A percentile compares a stretch with the other conserved stretches of the same genome.
phyloP scores from a whole-genome alignment of 2,888 invertebrate genomes.

The Xanthia togata region DNA sequence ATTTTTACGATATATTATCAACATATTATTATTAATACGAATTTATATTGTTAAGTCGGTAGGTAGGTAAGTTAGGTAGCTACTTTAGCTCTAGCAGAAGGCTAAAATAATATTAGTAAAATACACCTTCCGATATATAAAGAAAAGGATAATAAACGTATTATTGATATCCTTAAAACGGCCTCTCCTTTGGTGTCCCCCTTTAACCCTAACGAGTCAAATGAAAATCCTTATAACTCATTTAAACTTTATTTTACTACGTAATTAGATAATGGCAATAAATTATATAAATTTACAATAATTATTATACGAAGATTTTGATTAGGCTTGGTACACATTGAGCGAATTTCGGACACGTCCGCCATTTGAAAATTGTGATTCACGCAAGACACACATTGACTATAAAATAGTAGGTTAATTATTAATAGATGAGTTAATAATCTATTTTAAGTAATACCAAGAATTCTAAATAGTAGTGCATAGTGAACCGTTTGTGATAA shows the following conservation, averaged over 20 bases:
- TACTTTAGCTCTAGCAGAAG: too few species aligned
- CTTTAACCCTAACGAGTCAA: background rate
- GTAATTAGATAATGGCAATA: conserved; percentile 64
- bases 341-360: background rate
- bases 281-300: conserved; percentile 64
- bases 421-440: conserved; percentile 23
- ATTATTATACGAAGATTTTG: conserved; percentile 35
- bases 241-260: conserved; percentile 71
- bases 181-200: too few species aligned
- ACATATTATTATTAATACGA: background rate
- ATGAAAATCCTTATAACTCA: conserved; percentile 58
- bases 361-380: background rate
- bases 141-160: too few species aligned
- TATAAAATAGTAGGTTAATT: conserved; percentile 5
- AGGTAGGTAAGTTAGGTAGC: too few species aligned
- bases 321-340: conserved; percentile 41
- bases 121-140: too few species aligned
- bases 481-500: conserved; percentile 12
- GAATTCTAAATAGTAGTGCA: background rate
- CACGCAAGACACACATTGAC: background rate
- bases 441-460: conserved; percentile 42
- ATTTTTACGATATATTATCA: background rate
- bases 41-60: too few species aligned
- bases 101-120: too few species aligned
- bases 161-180: too few species aligned